Conservation (phyloP, 2,888 invertebrate genomes). For the Hecatera dysodea region DNA sequence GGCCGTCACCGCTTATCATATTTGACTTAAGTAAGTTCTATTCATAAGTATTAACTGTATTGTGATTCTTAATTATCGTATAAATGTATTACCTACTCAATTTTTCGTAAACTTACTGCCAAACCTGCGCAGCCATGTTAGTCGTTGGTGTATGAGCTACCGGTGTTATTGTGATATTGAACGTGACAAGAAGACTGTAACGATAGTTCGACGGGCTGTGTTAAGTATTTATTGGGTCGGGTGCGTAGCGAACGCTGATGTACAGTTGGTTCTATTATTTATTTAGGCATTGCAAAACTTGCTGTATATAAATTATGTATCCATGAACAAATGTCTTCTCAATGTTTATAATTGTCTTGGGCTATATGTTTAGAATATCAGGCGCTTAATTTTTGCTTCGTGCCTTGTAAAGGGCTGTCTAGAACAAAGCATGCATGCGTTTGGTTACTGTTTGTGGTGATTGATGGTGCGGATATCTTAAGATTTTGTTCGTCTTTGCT, state of each 20-base stretch:
- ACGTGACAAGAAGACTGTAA: conserved; percentile 76
- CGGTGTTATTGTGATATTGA: conserved; percentile 80
- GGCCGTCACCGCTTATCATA: conserved; percentile 79
- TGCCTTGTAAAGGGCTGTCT: conserved; percentile 10
- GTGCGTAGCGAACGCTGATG: conserved; percentile 57
- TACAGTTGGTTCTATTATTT: conserved; percentile 68
- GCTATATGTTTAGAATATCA: conserved; percentile 27
- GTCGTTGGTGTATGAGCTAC: conserved; percentile 75
- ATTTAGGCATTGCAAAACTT: conserved; percentile 57
- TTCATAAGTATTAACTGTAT: conserved; percentile 89
- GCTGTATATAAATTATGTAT: conserved; percentile 53
- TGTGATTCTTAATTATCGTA: conserved; percentile 88
- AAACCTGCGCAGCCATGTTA: conserved; percentile 75
- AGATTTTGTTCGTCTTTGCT: conserved; percentile 58
- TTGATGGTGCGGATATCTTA: conserved; percentile 52
- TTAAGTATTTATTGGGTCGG: conserved; percentile 70
- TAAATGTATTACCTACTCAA: conserved; percentile 80
- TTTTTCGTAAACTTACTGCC: conserved; percentile 83
- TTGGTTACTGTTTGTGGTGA: conserved; percentile 30
- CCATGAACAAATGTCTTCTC: conserved; percentile 35
- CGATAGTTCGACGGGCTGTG: conserved; percentile 76
- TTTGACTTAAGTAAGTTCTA: conserved; percentile 83
- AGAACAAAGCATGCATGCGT: conserved; percentile 35
- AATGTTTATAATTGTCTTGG: conserved; percentile 32
- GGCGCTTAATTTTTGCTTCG: conserved; percentile 48